Evolutionary conservation across 2,888 invertebrate species (phyloP), one percentile per base, ranked within the genome.

Genomic region (Linnaemya tessellans): DNA sequence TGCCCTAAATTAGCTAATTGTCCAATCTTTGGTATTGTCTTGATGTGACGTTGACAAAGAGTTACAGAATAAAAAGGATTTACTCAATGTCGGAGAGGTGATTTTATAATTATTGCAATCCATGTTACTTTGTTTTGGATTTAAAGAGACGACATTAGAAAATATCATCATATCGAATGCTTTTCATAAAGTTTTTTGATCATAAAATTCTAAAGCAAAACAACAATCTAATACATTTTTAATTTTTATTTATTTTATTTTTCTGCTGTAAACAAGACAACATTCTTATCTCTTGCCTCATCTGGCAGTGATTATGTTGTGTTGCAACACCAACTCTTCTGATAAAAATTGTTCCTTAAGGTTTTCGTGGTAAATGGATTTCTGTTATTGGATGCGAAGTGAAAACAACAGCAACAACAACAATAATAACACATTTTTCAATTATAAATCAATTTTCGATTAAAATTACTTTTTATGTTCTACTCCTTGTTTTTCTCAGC

Each of bases 371-470:
- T 79, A 79, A 82, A 79, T 75, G 75, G 60, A 79, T 85, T 75
- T 70, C 70, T 71, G 74, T 70, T 75, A 68, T 22, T 64, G 38
- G 41, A 79, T 2, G 49, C 41, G 20, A 58, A 82, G 41, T 46
- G 46, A 22, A n/a, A 73, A 62, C 25, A 64, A 41, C 15, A 75
- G 64, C 25, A 74, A 38, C 51, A 75, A 58, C 41, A 54, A 30
- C n/a, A 78, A 60, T 4, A 62, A 80, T 56, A 81, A 78, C 56
- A 81, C 54, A 81, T 83, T 91, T 92, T 92, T 92, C 92, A 92
- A 92, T 92, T 92, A 92, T 92, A 92, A 92, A 92, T 92, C 92
- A 92, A 92, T 92, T 92, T 92, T 92, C 92, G 91, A 92, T 92
- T 92, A 91, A 92, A 92, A 92, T 92, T 91, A 90, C 91, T 91